These are phyloP conservation scores for Acrocephalus arundinaceus DNA, from an alignment of 2,113 vertebrate species.

Conservation along the genomic window DNA sequence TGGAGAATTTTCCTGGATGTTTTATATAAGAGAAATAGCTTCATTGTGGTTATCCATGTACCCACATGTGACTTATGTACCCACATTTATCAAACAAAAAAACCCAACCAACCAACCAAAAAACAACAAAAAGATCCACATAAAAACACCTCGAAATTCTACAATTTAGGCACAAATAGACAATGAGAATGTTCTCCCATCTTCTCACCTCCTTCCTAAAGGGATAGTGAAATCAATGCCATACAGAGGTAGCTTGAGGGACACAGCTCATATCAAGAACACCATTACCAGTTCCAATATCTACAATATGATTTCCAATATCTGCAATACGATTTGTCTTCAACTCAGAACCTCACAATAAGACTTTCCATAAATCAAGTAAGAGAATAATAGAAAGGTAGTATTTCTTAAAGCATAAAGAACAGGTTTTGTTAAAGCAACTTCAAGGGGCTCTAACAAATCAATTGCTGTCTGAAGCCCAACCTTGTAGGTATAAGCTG, in stretches of 20 bases:
- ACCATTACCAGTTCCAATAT: neutral
- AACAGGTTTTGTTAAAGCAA: neutral
- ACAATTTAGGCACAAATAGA: neutral
- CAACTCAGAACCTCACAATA: neutral
- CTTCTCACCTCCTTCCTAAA: neutral
- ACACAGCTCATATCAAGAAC: neutral
- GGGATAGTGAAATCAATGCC: neutral
- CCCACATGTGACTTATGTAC: neutral
- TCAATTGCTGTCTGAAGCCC: neutral
- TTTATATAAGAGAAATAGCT: neutral
- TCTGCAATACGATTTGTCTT: neutral
- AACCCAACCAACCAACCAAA: neutral
- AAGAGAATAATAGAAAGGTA: neutral
- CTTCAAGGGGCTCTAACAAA: neutral
- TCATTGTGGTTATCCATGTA: neutral
- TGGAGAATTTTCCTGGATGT: neutral
- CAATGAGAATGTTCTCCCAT: neutral
- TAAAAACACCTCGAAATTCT: neutral
- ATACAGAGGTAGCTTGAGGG: neutral
- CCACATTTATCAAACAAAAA: neutral
- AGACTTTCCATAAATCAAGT: neutral
- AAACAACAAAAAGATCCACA: neutral
- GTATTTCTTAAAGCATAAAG: neutral
- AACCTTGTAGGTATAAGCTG: neutral
- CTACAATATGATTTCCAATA: neutral